Base-by-base conservation (phyloP, 2,888 invertebrate species). In the Nowickia ferox region DNA sequence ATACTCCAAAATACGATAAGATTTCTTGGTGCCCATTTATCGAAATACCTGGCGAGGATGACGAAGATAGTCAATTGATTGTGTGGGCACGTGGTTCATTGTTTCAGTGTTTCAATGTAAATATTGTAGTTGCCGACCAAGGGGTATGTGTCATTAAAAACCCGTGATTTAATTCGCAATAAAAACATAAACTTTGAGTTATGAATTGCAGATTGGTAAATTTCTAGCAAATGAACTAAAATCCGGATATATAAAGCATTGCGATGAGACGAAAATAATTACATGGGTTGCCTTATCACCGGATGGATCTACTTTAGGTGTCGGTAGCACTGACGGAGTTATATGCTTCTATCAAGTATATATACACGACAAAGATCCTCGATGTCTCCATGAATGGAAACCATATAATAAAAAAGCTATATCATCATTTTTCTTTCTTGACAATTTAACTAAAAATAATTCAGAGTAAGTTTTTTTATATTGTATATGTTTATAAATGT, bases 301-400 rank as follows among this genome's bases (percentile, higher is more conserved):
- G 0, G 99, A 98, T 93, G 98, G 98, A 40, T 97, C 97, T 19
- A 98, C 98, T 11, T 94, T 99, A 80, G 98, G 98, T 61, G 97
- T 98, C 53, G 98, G 97, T 44, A 96, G 97, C 90, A 94, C 95
- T 0, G 98, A 98, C 93, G 99, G 98, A 71, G 95, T 95, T 90
- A 97, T 98, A 68, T 97, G 97, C 92, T 99, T 99, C 94, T 98
- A 97, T 93, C 97, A 98, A 94, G 95, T 95, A 88, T 96, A 96
- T 92, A 95, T 96, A 93, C 94, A 95, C 87, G 95, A 95, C 88
- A 94, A 94, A 88, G 95, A 95, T 88, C 96, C 96, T 6, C 95
- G 97, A 87, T 98, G 97, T 93, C 94, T 98, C 86, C 98, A 98
- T 93, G 95, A 97, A 90, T 98, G 99, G 98, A 95, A 95, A 90